Evolutionary conservation across 2,888 invertebrate species (phyloP), one percentile per base, ranked within the genome.

Genomic region (Trachelus iudaicus): DNA sequence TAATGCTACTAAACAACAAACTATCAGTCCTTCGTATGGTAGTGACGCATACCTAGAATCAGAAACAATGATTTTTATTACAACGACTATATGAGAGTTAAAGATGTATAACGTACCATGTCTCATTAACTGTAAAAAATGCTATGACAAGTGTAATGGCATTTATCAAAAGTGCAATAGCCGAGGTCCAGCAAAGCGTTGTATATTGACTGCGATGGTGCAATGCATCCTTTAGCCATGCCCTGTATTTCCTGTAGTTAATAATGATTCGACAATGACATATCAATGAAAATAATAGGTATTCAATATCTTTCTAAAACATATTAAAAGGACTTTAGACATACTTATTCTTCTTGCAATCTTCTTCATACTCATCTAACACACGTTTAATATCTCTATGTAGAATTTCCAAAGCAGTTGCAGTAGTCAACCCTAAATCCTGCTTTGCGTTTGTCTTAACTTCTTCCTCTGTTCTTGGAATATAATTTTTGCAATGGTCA

Each of bases 371-470:
- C 81, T 95, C 94, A 73, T 93, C 91, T 79, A 96, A 92, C 79
- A 95, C 94, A 81, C 91, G 91, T 83, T 93, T 93, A 83, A 97
- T 95, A 89, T 96, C 96, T 85, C 94, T 93, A 85, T 95, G 94
- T 80, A 97, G 93, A 87, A 94, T 94, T 82, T 93, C 92, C 78
- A 97, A 90, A 34, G 97, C 96, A 80, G 94, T 94, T 87, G 93
- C 92, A 15, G 96, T 96, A 73, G 94, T 93, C 84, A 95, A 92
- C 34, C 96, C 96, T 37, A 89, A 80, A 35, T 78, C 83, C 80
- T 87, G 84, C 76, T 82, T 86, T 34, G 80, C 78, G 69, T 85
- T 84, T 12, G 83, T 76, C 31, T 85, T 83, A 30, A 80, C 75
- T 76, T 85, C 83, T 37, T 79, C 79, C 23, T 83, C 82, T 23